Evolutionary conservation across 2,888 invertebrate species (phyloP).

Genomic region (Herminia tarsipennalis): DNA sequence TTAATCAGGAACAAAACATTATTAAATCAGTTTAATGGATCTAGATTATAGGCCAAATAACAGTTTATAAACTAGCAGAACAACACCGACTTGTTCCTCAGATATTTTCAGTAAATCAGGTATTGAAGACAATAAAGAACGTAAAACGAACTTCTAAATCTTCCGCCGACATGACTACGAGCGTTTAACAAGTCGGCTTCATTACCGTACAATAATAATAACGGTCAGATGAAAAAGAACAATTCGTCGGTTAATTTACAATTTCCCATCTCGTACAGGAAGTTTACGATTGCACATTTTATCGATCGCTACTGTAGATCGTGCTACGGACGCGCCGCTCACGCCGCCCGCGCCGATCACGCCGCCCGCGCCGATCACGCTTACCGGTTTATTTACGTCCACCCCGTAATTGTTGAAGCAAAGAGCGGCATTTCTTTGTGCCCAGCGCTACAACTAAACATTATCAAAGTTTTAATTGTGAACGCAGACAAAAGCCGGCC

Average conservation of each 20-base stretch:
- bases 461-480: constrained; percentile 82
- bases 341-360: constrained; percentile 40
- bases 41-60: too few relatives aligned
- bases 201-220: constrained; percentile 61
- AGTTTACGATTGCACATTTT: constrained; percentile 82
- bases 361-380: constrained; percentile 47
- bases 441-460: constrained; percentile 71
- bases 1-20: too few relatives aligned
- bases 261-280: constrained; percentile 77
- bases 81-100: background rate
- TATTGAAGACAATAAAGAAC: constrained; percentile 27
- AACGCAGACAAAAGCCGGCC: constrained; percentile 76
- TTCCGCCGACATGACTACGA: constrained; percentile 34
- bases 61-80: background rate
- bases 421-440: constrained; percentile 81
- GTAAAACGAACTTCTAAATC: constrained; percentile 39
- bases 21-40: too few relatives aligned
- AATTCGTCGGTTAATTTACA: constrained; percentile 78
- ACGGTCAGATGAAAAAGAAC: constrained; percentile 80
- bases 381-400: constrained; percentile 73
- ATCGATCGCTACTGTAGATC: constrained; percentile 77
- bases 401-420: constrained; percentile 67
- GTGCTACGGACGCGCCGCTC: constrained; percentile 47
- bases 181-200: constrained; percentile 49
- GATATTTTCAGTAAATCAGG: constrained; percentile 18